Percentiles rank a stretch among this genome's conserved stretches.
Evolutionary conservation across 2,113 vertebrate genomes (phyloP).

Genomic region (Carlito syrichta): DNA sequence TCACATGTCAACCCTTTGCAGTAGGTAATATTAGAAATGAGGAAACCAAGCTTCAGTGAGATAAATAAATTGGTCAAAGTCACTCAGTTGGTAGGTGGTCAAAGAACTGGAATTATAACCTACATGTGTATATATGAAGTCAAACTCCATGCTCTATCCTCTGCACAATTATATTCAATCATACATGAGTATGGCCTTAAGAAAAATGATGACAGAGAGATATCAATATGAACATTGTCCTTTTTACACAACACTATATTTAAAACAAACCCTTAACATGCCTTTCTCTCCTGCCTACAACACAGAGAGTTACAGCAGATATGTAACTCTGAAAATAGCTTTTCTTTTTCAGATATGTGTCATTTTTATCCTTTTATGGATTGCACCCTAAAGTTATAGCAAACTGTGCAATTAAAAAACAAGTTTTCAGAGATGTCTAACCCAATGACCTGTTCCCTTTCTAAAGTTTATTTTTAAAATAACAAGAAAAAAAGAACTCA

Average conservation of each 20-base stretch:
- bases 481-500: background rate
- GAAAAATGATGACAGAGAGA: background rate
- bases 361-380: background rate
- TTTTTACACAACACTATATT: background rate
- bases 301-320: background rate
- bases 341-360: background rate
- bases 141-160: background rate
- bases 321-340: constrained; percentile 7
- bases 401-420: background rate
- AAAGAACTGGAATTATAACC: background rate
- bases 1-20: background rate
- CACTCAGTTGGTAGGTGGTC: background rate
- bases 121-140: background rate
- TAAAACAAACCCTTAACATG: background rate
- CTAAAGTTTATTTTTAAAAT: constrained; percentile 8
- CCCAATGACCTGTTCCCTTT: background rate
- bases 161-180: background rate
- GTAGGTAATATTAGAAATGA: background rate
- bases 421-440: background rate
- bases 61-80: background rate
- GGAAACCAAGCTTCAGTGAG: background rate
- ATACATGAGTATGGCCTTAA: background rate
- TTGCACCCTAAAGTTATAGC: background rate
- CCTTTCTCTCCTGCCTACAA: background rate
- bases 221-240: background rate